Base-by-base conservation (phyloP, 1,140 invertebrate genomes). In the Panonychus citri region DNA sequence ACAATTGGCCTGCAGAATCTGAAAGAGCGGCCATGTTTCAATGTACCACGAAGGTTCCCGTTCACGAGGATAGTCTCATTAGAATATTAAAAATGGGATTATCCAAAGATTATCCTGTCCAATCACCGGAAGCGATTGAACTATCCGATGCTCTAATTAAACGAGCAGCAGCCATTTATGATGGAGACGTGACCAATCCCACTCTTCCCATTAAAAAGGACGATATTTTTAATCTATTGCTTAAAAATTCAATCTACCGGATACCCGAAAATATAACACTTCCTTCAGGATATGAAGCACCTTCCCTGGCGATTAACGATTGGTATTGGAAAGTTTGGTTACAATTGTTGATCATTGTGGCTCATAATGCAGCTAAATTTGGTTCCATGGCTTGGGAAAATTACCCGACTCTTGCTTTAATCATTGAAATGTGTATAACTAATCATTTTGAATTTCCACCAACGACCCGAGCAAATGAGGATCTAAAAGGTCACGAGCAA, bases 401-500 rank as follows among this genome's bases (percentile, higher is more conserved):
- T 59, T 95, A 93, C 73, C 86, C 89, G n/a, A 94, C 83, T 50
- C 73, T 96, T 52, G 76, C 84, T 62, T 81, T 80, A 58, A 73
- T 96, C 43, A 94, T 95, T 76, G 89, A 97, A 74, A 91, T 91
- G 81, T 90, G 87, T 64, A 95, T 97, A 63, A 96, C 90, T 8
- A 90, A 86, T 63, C 76, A 81, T 66, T 85, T 82, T 65, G 73
- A 74, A 17, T 85, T 81, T 66, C 82, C 82, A 19, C 80, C 80
- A 4, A 78, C 80, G 65, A 76, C 77, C 39, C 73, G 80, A 61
- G 67, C 74, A 21, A 71, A 74, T 37, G 78, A 81, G 53, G 75
- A 80, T 56, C 71, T 78, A 27, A 71, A 70, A 58, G 66, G 67
- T 2, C 75, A 77, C 60, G 81, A 83, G 66, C 67, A 78, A 26